Evolutionary conservation across 2,113 vertebrate genomes (phyloP).

Genomic region (Tragulus kanchil): DNA sequence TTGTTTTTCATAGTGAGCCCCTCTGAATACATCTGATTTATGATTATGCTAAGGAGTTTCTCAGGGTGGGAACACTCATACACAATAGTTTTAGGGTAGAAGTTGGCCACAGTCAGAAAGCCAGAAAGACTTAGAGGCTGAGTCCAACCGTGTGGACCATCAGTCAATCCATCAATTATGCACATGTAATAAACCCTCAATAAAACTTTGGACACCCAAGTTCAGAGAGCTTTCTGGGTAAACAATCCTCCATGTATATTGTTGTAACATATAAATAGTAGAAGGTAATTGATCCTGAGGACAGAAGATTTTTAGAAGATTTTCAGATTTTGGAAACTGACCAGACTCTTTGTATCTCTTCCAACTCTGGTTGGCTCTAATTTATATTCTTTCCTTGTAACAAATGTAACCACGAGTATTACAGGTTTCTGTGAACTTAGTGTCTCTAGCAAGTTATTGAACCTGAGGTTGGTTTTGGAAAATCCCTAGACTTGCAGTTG

Average conservation of each 20-base stretch:
- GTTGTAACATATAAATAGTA: not conserved
- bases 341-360: not conserved
- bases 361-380: not conserved
- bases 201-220: not conserved
- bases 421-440: not conserved
- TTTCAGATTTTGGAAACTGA: not conserved
- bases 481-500: not conserved
- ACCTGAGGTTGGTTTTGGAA: not conserved
- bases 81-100: not conserved
- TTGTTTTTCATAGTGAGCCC: not conserved
- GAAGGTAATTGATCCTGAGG: not conserved
- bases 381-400: not conserved
- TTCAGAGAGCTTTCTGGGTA: not conserved
- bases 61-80: not conserved
- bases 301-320: not conserved
- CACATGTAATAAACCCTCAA: not conserved
- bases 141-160: not conserved
- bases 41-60: not conserved
- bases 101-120: not conserved
- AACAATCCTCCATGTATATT: not conserved
- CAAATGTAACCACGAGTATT: not conserved
- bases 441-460: not conserved
- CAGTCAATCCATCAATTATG: not conserved
- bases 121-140: not conserved
- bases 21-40: not conserved